Base-by-base conservation (phyloP, 1,140 invertebrate genomes). In the Copidosoma floridanum region DNA sequence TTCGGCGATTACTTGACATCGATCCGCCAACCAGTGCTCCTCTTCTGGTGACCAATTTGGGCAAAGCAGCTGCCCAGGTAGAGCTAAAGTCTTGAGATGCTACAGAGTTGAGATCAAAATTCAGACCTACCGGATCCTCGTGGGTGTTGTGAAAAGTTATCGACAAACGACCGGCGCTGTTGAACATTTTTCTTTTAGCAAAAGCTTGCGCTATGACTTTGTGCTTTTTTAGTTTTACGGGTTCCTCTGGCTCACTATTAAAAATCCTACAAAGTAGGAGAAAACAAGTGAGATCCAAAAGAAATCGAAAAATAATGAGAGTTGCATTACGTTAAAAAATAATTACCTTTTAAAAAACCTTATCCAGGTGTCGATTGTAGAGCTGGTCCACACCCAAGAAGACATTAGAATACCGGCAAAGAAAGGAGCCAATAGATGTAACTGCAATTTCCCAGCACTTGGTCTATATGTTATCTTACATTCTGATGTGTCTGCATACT, bases 131-230 rank as follows among this genome's bases (percentile, higher is more conserved):
- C 8, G 94, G 94, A 83, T 96, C 94, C 48, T 92, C 91, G 66
- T 94, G 89, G 6, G 88, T 88, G 66, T 91, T 92, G 47, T 88
- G 86, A 58, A 94, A 87, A 68, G 89, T 93, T 65, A 96, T 89
- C 35, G 93, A 95, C 18, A 95, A 80, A n/a, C 89, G 80, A 1
- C 92, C 92, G 52, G 86, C 86, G 69, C 88, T 87, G 57, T 92
- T 89, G 56, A 95, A 87, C 57, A 91, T 89, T 69, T 91, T 89
- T n/a, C 92, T 83, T 62, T 93, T 92, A 1, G 90, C 89, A 84
- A 92, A 96, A 1, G 91, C 92, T 72, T 93, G 87, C 10, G 93
- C 91, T 51, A 97, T 95, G 21, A 96, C 86, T 77, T 93, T 92
- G 74, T 96, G 92, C 70, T 95, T 94, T 69, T 91, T 90, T 61